Evolutionary conservation across 2,797 vertebrate species (phyloP), one percentile per base, ranked within the genome.

Genomic region (Vipera ursinii): DNA sequence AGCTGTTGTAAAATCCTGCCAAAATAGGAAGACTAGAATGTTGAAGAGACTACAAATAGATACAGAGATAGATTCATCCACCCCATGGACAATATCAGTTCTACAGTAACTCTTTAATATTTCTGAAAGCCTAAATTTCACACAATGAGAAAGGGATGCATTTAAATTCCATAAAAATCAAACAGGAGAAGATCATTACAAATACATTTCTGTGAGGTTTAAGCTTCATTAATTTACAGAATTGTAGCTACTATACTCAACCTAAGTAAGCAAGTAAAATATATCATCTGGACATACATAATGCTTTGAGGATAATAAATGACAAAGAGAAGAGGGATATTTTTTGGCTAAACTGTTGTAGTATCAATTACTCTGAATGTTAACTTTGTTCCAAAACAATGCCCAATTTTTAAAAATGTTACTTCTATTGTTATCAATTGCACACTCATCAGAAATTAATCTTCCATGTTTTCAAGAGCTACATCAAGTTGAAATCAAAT

Each of bases 401-500:
- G 65, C 57, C 48, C n/a, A 86, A 82, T 73, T 92, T 38, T 26
- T 32, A 93, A 88, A 90, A 61, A 87, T 14, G 38, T 90, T 87
- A 91, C 78, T 92, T 82, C 65, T 63, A 93, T 88, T 93, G 55
- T 90, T 90, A 93, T 88, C 92, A 90, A 55, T 88, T 88, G 86
- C 85, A 88, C 63, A 90, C 86, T 61, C 86, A 90, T 93, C 61
- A 38, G 56, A 91, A 93, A 61, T 56, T 91, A 93, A 82, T 87
- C 65, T 91, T 44, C 61, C 85, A 53, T 59, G 60, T 82, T 88
- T 65, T 91, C 86, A 88, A 89, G 73, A 86, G 59, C 88, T 48
- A 65, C 73, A 92, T 86, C 69, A 90, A 91, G 86, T 26, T 88
- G 56, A 91, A 91, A 93, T 91, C 44, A 93, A 91, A 88, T 93